Conservation (phyloP, 2,797 vertebrate genomes). For the Emydoidea blandingii region DNA sequence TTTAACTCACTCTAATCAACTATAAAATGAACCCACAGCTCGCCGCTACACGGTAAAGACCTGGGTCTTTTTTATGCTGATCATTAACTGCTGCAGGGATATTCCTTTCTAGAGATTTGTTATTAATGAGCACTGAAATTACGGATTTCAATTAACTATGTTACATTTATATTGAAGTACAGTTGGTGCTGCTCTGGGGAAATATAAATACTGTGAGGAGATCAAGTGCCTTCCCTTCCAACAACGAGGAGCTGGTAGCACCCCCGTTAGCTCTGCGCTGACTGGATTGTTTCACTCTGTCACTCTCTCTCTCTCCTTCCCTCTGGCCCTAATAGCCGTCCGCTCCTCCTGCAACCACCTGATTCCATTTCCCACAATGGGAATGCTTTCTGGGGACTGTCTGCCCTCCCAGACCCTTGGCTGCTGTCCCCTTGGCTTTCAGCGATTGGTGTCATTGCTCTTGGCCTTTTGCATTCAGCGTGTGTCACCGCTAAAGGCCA, state of each 20-base stretch:
- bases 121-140: constrained; percentile 82
- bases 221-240: constrained; percentile 30
- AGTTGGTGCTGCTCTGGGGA: constrained; percentile 70
- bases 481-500: constrained; percentile 16
- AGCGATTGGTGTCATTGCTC: constrained; percentile 18
- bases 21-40: constrained; percentile 76
- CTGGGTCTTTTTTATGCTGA: constrained; percentile 41
- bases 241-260: not conserved
- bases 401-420: not conserved
- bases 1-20: constrained; percentile 82
- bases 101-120: constrained; percentile 75
- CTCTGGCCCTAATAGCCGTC: not conserved
- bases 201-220: constrained; percentile 76
- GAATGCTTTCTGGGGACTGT: fast-evolving
- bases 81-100: constrained; percentile 66
- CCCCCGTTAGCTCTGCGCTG: not conserved
- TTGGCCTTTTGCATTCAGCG: constrained; percentile 43
- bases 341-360: not conserved
- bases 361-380: not conserved
- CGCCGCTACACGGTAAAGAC: constrained; percentile 52
- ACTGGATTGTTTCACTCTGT: not conserved
- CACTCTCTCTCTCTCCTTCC: not conserved
- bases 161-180: constrained; percentile 76
- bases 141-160: constrained; percentile 79
- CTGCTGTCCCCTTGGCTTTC: not conserved